phyloP scores from a whole-genome alignment of 2,888 invertebrate genomes.

The Acleris sparsana region DNA sequence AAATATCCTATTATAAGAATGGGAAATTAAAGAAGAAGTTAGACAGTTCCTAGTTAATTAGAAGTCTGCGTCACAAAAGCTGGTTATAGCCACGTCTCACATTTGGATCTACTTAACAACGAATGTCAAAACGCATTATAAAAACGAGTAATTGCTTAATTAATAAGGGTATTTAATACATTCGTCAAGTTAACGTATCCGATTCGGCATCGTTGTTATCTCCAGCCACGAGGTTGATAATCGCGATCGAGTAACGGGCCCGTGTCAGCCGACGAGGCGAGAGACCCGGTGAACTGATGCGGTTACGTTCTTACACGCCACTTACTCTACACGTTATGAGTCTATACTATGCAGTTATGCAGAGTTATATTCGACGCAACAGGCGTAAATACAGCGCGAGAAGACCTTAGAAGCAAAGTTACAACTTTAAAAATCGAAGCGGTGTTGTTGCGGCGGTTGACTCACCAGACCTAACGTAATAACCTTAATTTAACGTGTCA shows the following conservation, averaged over 20 bases:
- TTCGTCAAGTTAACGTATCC: slow-evolving; percentile 6
- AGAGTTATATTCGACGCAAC: background rate
- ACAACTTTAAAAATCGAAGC: background rate
- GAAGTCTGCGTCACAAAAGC: no score
- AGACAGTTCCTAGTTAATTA: no score
- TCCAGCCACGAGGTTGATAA: slow-evolving; percentile 44
- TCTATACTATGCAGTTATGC: no score
- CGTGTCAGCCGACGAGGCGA: slow-evolving; percentile 61
- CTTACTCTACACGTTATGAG: background rate
- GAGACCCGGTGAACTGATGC: slow-evolving; percentile 55
- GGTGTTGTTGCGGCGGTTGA: slow-evolving; percentile 12
- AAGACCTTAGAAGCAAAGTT: no score
- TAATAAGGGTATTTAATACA: slow-evolving; percentile 11
- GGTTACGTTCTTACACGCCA: slow-evolving; percentile 50
- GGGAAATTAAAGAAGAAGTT: no score
- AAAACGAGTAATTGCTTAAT: slow-evolving; percentile 5
- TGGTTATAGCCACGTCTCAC: background rate
- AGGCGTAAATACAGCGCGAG: slow-evolving; percentile 1
- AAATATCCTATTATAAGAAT: no score
- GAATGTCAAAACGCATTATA: background rate
- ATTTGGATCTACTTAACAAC: background rate
- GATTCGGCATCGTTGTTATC: slow-evolving; percentile 43
- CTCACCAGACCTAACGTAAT: slow-evolving; percentile 23
- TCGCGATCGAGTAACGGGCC: slow-evolving; percentile 64
- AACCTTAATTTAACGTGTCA: slow-evolving; percentile 14